Conservation (phyloP, 2,888 invertebrate genomes). For the Lithodes maja region DNA sequence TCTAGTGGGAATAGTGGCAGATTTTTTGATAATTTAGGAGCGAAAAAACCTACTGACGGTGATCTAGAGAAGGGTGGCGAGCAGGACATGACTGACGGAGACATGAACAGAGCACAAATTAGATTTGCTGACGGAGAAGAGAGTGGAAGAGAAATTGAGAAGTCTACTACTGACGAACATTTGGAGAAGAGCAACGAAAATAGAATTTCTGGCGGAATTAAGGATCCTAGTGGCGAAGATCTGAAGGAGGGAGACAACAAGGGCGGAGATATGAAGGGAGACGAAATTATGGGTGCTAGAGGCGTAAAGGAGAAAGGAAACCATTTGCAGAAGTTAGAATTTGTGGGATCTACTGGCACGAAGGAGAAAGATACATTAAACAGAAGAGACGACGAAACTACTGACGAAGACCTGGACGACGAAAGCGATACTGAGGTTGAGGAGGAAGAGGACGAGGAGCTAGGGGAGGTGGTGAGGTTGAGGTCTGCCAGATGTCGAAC, state of each 20-base stretch:
- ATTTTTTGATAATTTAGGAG: background rate
- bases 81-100: too few species aligned
- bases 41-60: background rate
- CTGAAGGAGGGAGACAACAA: background rate
- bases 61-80: too few species aligned
- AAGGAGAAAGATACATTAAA: background rate
- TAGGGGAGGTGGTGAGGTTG: background rate
- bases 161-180: too few species aligned
- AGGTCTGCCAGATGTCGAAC: background rate
- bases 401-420: background rate
- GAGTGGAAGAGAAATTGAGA: too few species aligned
- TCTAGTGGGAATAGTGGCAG: background rate
- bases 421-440: constrained; percentile 31
- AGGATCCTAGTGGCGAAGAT: too few species aligned
- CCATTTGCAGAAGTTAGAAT: background rate
- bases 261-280: background rate
- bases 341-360: background rate
- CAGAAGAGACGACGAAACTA: background rate
- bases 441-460: constrained; percentile 16
- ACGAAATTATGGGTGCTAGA: background rate
- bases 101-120: too few species aligned
- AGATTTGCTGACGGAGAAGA: too few species aligned
- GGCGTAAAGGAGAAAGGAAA: background rate
- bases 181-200: too few species aligned
- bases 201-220: too few species aligned